Base-by-base conservation (phyloP, 2,113 vertebrate species). In the Bufo gargarizans region DNA sequence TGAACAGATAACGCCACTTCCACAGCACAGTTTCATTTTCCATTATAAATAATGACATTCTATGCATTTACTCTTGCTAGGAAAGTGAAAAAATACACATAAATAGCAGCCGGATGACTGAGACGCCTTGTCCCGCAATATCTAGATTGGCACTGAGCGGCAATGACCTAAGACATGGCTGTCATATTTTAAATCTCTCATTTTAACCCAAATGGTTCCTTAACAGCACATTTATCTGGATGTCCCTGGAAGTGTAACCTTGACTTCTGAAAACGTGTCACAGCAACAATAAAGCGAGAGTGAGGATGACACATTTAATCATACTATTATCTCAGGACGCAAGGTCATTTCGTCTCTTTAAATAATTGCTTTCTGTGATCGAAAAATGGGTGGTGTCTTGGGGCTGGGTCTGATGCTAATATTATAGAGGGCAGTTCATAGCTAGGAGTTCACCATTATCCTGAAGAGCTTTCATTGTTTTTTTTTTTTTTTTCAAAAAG, bases 21-120 rank as follows among this genome's bases (percentile, higher is more conserved):
- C 45, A 56, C 77, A 43, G 77, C 77, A 87, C 79, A 81, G 49
- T 87, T 87, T 67, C 17, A 80, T 87, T 69, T 71, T 87, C 77
- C 86, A 87, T 87, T 87, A 87, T 0, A 79, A 80, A 65, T 80
- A 71, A 80, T 87, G 77, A 69, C 86, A 87, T 80, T 80, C 61
- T 69, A 17, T 71, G 77, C 61, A 69, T 87, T 67, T 8, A 22
- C 43, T 80, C n/a, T 43, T 4, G 49, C 59, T 45, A 50, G 22
- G 16, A 45, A 87, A 77, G 43, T 63, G 55, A 86, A 85, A 33
- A 61, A 76, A 63, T 61, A 58, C 63, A 65, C 16, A 79, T 55
- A 80, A 78, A 87, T 69, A 87, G 86, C 22, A 45, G 59, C 49
- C 12, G 61, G 11, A 58, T 80, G 8, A 53, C 69, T n/a, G 79